Conservation (phyloP, 2,113 vertebrate genomes). For the Psettodes erumei region DNA sequence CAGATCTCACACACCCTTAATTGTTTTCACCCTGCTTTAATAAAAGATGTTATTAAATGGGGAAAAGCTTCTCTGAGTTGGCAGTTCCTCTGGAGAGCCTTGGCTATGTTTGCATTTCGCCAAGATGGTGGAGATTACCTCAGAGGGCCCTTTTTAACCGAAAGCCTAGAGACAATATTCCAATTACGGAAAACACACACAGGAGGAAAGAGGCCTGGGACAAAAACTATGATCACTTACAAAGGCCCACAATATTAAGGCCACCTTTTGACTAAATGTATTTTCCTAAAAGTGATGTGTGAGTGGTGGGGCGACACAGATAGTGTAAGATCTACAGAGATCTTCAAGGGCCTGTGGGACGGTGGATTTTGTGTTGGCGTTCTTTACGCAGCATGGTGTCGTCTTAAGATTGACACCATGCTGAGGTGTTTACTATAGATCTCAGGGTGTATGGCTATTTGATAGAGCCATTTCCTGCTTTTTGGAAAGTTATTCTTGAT, state of each 20-base stretch:
- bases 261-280: slow-evolving; percentile 53
- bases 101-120: slow-evolving; percentile 65
- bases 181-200: slow-evolving; percentile 66
- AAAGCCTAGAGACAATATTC: slow-evolving; percentile 69
- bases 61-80: slow-evolving; percentile 58
- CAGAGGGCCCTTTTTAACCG: slow-evolving; percentile 48
- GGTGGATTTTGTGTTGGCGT: slow-evolving; percentile 42
- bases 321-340: slow-evolving; percentile 42
- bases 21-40: slow-evolving; percentile 78
- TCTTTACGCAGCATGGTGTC: slow-evolving; percentile 38
- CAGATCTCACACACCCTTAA: slow-evolving; percentile 64
- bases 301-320: slow-evolving; percentile 32
- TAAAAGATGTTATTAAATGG: slow-evolving; percentile 76
- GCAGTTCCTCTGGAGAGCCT: slow-evolving; percentile 54
- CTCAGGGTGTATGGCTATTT: slow-evolving; percentile 46
- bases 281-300: slow-evolving; percentile 40
- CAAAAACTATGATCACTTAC: slow-evolving; percentile 41
- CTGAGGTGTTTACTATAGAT: slow-evolving; percentile 57
- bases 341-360: slow-evolving; percentile 21
- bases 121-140: slow-evolving; percentile 77
- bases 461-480: slow-evolving; percentile 47
- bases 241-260: slow-evolving; percentile 55
- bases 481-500: slow-evolving; percentile 42
- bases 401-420: slow-evolving; percentile 43
- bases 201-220: slow-evolving; percentile 14